These are phyloP conservation scores for Desoria tigrina DNA, from an alignment of 2,888 invertebrate genomes.

Conservation along the genomic window DNA sequence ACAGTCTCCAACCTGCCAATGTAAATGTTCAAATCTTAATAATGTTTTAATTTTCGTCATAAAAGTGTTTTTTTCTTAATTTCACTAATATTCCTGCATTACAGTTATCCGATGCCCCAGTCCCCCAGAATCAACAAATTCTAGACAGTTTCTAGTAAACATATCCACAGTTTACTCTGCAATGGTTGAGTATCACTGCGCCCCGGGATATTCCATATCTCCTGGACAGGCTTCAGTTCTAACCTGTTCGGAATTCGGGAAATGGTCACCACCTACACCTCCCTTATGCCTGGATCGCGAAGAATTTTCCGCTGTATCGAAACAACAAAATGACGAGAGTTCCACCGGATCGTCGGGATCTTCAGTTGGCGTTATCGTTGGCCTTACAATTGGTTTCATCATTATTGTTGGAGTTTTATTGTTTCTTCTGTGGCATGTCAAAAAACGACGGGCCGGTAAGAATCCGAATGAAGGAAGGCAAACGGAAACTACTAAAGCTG, in stretches of 20 bases:
- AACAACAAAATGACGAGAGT: slow-evolving; percentile 21
- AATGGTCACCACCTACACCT: slow-evolving; percentile 48
- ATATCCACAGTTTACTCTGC: slow-evolving; percentile 80
- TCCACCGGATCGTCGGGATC: slow-evolving; percentile 29
- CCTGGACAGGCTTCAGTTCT: slow-evolving; percentile 58
- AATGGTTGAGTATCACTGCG: slow-evolving; percentile 77
- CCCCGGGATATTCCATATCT: slow-evolving; percentile 69
- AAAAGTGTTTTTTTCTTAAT: slow-evolving; percentile 7
- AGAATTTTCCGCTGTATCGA: slow-evolving; percentile 38
- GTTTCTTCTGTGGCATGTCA: slow-evolving; percentile 31
- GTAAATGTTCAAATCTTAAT: slow-evolving; percentile 63
- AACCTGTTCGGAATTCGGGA: slow-evolving; percentile 45
- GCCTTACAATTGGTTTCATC: slow-evolving; percentile 41
- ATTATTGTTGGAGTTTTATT: slow-evolving; percentile 36
- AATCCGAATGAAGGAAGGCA: slow-evolving; percentile 23
- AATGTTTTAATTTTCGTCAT: slow-evolving; percentile 13
- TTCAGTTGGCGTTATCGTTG: slow-evolving; percentile 47
- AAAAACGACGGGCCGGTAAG: slow-evolving; percentile 27
- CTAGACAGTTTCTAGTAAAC: slow-evolving; percentile 81
- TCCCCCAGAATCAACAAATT: slow-evolving; percentile 78
- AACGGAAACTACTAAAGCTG: slow-evolving; percentile 38
- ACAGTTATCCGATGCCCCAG: slow-evolving; percentile 76
- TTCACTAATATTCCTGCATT: no score
- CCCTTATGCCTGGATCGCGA: slow-evolving; percentile 46
- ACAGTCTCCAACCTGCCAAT: slow-evolving; percentile 73